Percentiles rank a stretch among this genome's conserved stretches.
phyloP scores from a whole-genome alignment of 1,140 invertebrate species.

The Sitophilus oryzae region DNA sequence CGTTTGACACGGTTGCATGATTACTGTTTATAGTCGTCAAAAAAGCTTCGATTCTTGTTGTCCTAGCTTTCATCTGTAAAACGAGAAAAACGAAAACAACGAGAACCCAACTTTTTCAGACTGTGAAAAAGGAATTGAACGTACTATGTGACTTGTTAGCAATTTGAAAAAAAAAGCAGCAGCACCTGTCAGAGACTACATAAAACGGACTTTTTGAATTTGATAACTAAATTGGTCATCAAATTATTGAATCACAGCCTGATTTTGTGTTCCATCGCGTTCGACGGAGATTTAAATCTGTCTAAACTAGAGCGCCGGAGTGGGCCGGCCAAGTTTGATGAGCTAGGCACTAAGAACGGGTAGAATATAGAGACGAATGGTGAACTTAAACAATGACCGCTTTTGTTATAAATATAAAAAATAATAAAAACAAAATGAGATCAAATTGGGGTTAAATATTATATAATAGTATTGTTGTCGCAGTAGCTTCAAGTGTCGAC shows the following conservation, averaged over 20 bases:
- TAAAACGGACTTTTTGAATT: slow-evolving; percentile 32
- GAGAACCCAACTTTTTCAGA: slow-evolving; percentile 9
- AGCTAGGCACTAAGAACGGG: slow-evolving; percentile 45
- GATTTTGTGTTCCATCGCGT: slow-evolving; percentile 41
- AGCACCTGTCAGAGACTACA: slow-evolving; percentile 32
- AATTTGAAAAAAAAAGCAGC: too few species aligned
- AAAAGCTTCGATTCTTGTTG: too few species aligned
- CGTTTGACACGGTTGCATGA: too few species aligned
- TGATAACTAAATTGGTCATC: slow-evolving; percentile 45
- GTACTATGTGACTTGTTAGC: too few species aligned
- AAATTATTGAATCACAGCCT: slow-evolving; percentile 46
- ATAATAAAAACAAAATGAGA: slow-evolving; percentile 43
- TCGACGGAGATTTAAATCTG: slow-evolving; percentile 30
- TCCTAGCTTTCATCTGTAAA: not conserved
- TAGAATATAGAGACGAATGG: slow-evolving; percentile 31
- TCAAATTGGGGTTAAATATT: slow-evolving; percentile 39
- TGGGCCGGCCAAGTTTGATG: slow-evolving; percentile 34
- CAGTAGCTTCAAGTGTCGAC: slow-evolving; percentile 21
- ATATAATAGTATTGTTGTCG: slow-evolving; percentile 30
- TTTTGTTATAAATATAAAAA: slow-evolving; percentile 30
- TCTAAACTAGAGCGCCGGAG: slow-evolving; percentile 30
- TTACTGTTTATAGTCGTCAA: too few species aligned
- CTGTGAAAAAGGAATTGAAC: slow-evolving; percentile 14
- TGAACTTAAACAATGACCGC: slow-evolving; percentile 27
- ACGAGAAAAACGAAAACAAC: slow-evolving; percentile 1